These are phyloP conservation scores for Pristiophorus japonicus DNA, from an alignment of 2,113 vertebrate species.

Conservation along the genomic window DNA sequence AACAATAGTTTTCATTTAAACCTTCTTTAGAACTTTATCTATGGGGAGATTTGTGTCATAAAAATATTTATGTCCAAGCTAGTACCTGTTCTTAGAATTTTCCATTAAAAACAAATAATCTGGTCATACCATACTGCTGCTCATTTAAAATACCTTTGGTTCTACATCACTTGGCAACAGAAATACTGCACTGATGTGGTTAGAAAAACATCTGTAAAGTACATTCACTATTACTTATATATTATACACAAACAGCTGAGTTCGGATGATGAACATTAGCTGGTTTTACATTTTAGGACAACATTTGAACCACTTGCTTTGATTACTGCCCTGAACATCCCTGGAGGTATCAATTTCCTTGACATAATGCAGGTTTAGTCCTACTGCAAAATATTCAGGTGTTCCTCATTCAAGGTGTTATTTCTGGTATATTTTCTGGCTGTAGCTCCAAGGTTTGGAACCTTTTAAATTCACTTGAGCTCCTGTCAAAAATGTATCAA, in stretches of 20 bases:
- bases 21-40: neutral
- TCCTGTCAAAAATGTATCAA: slow-evolving; percentile 12
- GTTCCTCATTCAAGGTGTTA: neutral
- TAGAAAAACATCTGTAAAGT: slow-evolving; percentile 8
- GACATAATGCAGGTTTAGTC: neutral
- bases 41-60: neutral
- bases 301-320: neutral
- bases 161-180: neutral
- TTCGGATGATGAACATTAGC: neutral
- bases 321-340: neutral
- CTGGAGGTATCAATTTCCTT: neutral
- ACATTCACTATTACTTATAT: neutral
- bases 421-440: neutral
- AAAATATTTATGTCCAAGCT: slow-evolving; percentile 6
- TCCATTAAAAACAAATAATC: neutral
- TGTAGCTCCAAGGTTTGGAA: neutral
- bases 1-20: neutral
- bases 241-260: neutral
- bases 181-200: neutral
- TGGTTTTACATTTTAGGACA: slow-evolving; percentile 4
- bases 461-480: neutral
- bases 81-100: neutral
- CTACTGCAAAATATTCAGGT: neutral
- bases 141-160: neutral
- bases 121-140: neutral